A percentile compares a stretch with the other conserved stretches of the same genome.
These are phyloP conservation scores for Hedychridium roseum DNA, from an alignment of 2,888 invertebrate species.

Conservation along the genomic window DNA sequence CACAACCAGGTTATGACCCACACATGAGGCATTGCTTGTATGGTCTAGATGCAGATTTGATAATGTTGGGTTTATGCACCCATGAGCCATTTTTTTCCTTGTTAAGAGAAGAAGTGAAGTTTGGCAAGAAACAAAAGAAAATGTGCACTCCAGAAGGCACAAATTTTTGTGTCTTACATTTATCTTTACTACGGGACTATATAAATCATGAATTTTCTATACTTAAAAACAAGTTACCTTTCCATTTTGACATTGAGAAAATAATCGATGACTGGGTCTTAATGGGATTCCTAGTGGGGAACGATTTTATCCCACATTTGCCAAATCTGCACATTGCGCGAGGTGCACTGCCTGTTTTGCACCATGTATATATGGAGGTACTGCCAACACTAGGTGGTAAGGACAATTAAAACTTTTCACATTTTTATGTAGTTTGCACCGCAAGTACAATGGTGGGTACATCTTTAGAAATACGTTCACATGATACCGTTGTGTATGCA, in stretches of 20 bases:
- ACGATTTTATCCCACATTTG: conserved; percentile 96
- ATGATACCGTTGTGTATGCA: too few species aligned
- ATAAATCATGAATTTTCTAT: conserved; percentile 87
- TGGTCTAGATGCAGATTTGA: conserved; percentile 96
- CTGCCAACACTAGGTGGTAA: conserved; percentile 86
- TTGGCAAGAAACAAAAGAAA: conserved; percentile 71
- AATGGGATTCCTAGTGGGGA: conserved; percentile 97
- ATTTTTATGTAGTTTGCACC: too few species aligned
- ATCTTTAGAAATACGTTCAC: too few species aligned
- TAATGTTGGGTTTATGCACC: conserved; percentile 94
- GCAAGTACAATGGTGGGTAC: too few species aligned
- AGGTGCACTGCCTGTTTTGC: conserved; percentile 87
- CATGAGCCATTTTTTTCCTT: conserved; percentile 97
- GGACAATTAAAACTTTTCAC: conserved; percentile 34
- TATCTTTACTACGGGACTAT: conserved; percentile 92
- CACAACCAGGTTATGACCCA: conserved; percentile 84
- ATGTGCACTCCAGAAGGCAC: conserved; percentile 85
- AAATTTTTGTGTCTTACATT: conserved; percentile 90
- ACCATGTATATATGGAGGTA: conserved; percentile 86
- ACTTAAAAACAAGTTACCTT: conserved; percentile 74
- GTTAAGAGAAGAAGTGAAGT: conserved; percentile 91
- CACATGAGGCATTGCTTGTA: conserved; percentile 96
- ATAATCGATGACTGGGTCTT: conserved; percentile 98
- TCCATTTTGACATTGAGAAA: conserved; percentile 85
- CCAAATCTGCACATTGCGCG: conserved; percentile 94